Percentiles rank a stretch among this genome's conserved stretches.
Evolutionary conservation across 2,113 vertebrate species (phyloP).

Genomic region (Anseranas semipalmata): DNA sequence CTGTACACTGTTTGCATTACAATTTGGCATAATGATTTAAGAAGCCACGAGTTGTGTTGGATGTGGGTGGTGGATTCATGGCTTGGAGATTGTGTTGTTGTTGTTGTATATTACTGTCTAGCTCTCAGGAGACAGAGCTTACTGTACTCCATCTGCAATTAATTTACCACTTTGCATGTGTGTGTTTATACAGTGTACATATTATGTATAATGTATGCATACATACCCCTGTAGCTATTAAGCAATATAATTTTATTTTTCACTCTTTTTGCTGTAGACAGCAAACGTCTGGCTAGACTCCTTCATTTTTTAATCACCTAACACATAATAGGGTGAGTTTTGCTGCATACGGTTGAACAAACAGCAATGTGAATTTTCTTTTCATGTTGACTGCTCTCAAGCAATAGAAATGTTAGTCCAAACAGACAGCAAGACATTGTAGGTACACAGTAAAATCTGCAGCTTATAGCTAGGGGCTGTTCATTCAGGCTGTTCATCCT

Average conservation of each 20-base stretch:
- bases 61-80: slow-evolving; percentile 22
- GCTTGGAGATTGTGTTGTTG: not conserved
- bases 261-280: not conserved
- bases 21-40: slow-evolving; percentile 51
- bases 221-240: not conserved
- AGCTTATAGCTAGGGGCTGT: not conserved
- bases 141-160: not conserved
- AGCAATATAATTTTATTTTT: not conserved
- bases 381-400: not conserved
- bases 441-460: not conserved
- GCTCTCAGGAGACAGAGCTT: not conserved
- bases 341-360: not conserved
- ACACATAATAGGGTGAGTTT: not conserved
- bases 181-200: not conserved
- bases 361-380: not conserved
- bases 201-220: not conserved
- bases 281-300: not conserved
- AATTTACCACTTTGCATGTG: not conserved
- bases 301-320: not conserved
- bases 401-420: not conserved
- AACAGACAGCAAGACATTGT: not conserved
- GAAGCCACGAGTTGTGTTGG: slow-evolving; percentile 9
- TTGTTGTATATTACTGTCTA: not conserved
- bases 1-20: slow-evolving; percentile 38
- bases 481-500: not conserved